phyloP scores from a whole-genome alignment of 2,797 vertebrate genomes.

The Columba guinea region DNA sequence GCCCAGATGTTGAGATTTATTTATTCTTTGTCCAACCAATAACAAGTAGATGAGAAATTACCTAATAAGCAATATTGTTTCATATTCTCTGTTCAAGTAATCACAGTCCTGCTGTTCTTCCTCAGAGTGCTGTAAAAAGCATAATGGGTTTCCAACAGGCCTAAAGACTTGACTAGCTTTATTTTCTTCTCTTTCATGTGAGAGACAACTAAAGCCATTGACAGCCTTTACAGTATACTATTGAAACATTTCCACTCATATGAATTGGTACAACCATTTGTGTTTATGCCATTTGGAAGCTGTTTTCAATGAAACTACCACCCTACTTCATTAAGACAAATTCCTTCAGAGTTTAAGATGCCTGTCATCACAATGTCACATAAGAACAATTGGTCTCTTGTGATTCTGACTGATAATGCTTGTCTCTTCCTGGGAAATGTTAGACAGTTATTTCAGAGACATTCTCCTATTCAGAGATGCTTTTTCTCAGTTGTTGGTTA shows the following conservation, averaged over 20 bases:
- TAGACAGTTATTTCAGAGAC: neutral
- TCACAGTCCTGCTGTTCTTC: neutral
- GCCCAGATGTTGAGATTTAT: neutral
- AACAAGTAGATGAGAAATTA: neutral
- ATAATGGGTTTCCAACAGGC: neutral
- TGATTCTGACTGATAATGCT: neutral
- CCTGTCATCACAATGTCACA: neutral
- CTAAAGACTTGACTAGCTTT: neutral
- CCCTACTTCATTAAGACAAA: neutral
- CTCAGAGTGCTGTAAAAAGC: neutral
- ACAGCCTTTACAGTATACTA: neutral
- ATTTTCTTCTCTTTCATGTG: neutral
- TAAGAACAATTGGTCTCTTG: neutral
- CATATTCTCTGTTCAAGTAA: neutral
- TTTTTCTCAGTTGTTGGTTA: neutral
- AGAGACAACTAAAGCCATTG: neutral
- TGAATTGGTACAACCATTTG: neutral
- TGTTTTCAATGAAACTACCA: neutral
- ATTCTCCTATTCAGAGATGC: neutral
- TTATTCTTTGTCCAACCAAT: neutral
- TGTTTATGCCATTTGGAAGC: neutral
- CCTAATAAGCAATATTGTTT: neutral
- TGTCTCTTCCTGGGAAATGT: neutral
- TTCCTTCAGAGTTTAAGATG: neutral
- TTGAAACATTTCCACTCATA: neutral